phyloP scores from a whole-genome alignment of 2,113 vertebrate species.

The Synodontis membranacea region DNA sequence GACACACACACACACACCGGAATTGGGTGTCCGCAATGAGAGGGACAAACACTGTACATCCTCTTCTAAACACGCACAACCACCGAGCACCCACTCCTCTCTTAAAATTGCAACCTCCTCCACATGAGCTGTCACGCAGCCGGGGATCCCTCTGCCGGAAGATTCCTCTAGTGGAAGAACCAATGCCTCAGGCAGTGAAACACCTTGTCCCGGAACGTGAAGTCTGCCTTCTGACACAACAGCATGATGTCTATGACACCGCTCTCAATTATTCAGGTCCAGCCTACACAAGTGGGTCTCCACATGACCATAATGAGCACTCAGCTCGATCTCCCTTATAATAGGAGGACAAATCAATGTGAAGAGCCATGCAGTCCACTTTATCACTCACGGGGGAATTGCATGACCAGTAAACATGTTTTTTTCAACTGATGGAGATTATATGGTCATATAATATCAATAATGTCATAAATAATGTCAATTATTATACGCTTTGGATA shows the following conservation, averaged over 20 bases:
- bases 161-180: slow-evolving; percentile 24
- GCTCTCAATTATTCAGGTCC: slow-evolving; percentile 63
- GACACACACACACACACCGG: slow-evolving; percentile 2
- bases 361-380: slow-evolving; percentile 16
- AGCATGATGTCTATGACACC: slow-evolving; percentile 40
- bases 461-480: background rate
- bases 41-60: slow-evolving; percentile 18
- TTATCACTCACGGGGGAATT: background rate
- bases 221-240: slow-evolving; percentile 12
- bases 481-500: background rate
- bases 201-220: slow-evolving; percentile 20
- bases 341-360: slow-evolving; percentile 22
- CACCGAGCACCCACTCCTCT: slow-evolving; percentile 28
- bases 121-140: slow-evolving; percentile 46
- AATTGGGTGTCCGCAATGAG: slow-evolving; percentile 17
- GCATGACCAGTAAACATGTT: background rate
- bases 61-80: slow-evolving; percentile 13
- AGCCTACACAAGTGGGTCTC: slow-evolving; percentile 46
- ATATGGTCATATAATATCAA: background rate
- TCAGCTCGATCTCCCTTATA: slow-evolving; percentile 7
- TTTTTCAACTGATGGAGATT: background rate
- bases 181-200: slow-evolving; percentile 21
- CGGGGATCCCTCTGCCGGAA: slow-evolving; percentile 35
- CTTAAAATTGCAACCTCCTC: slow-evolving; percentile 50
- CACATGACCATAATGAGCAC: slow-evolving; percentile 22